Evolutionary conservation across 2,113 vertebrate species (phyloP), one percentile per base, ranked within the genome.

Genomic region (Natator depressus): DNA sequence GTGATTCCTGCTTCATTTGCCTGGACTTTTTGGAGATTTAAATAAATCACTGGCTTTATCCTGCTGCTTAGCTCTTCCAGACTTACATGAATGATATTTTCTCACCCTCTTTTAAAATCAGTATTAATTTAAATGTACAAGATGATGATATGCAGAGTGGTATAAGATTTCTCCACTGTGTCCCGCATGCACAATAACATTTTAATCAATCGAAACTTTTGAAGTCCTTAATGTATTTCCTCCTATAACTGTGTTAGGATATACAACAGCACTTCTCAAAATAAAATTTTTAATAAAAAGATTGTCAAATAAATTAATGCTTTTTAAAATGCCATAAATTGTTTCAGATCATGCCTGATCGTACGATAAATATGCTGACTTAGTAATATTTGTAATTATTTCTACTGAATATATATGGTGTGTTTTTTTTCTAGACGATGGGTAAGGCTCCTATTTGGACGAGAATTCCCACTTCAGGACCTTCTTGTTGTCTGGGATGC

Each of bases 401-500:
- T 93, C 13, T 79, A 46, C 65, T 54, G 42, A 29, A 91, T 88
- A n/a, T 76, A 46, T 72, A 42, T 42, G 42, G 7, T 20, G 14
- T 88, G 85, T 46, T 89, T 46, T 87, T 88, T 79, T 93, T 96
- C n/a, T 97, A 99, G 99, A 53, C 99, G 99, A 83, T 99, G 99
- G 99, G 99, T 99, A 22, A 98, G 99, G 31, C 98, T 99, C 82
- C 98, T 99, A 82, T 99, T 99, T 83, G 99, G 99, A 42, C 98
- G 99, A 11, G 99, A 99, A 98, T 99, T 99, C 94, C 98, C 99
- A 1, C 99, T 99, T 47, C 99, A 99, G 98, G 99, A 99, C 92
- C 98, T 99, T 50, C 98, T 99, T 95, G 99, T 99, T 91, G 98
- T 99, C 92, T 99, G 99, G 99, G 99, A 99, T 51, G 99, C 99